These are phyloP conservation scores for Ostrea denselamellosa DNA, from an alignment of 1,140 invertebrate genomes.

Conservation along the genomic window DNA sequence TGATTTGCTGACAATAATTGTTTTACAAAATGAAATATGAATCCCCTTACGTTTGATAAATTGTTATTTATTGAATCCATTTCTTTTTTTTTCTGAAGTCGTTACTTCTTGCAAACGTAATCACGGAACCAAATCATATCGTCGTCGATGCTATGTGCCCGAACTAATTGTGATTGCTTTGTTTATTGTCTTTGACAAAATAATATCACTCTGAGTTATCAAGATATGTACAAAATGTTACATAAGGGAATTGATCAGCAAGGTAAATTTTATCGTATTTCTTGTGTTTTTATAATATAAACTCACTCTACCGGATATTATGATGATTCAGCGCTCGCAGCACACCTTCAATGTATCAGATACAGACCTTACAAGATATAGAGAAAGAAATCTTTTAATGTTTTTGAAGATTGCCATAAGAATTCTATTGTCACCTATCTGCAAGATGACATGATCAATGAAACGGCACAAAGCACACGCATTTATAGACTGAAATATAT, in stretches of 20 bases:
- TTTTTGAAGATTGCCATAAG: background rate
- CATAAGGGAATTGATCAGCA: background rate
- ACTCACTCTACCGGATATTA: background rate
- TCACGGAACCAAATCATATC: background rate
- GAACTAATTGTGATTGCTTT: background rate
- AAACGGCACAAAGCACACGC: too few relatives aligned
- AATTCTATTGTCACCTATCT: background rate
- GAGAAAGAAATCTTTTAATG: background rate
- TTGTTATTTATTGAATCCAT: constrained; percentile 5
- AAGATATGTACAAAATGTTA: background rate
- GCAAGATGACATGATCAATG: too few relatives aligned
- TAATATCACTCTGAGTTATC: background rate
- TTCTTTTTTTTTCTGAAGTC: background rate
- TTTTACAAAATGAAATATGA: background rate
- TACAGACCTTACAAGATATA: background rate
- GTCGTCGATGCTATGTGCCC: background rate
- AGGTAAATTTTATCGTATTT: background rate
- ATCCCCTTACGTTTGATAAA: background rate
- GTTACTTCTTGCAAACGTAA: background rate
- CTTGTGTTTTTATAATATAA: background rate
- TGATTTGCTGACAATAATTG: background rate
- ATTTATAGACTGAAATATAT: too few relatives aligned
- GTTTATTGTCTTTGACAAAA: background rate
- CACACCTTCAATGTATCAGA: background rate
- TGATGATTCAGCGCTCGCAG: background rate